Base-by-base conservation (phyloP, 2,797 vertebrate species). In the Sciurus vulgaris region DNA sequence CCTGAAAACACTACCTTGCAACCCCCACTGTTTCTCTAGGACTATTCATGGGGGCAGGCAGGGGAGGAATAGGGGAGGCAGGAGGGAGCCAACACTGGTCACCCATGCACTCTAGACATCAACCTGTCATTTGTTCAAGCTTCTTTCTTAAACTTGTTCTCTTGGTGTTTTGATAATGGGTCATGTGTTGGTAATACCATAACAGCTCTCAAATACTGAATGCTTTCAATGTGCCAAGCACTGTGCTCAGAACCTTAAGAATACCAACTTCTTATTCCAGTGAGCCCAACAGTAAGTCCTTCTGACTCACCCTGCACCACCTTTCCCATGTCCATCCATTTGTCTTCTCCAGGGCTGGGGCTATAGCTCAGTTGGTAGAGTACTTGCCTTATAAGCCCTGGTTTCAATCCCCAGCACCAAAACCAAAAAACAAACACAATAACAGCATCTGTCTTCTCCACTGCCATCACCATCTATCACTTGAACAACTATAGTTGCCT, bases 281-380 rank as follows among this genome's bases (percentile, higher is more conserved):
- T 14, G 26, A 83, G 67, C 30, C 59, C 22, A 49, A 49, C 5
- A 22, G 59, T 20, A 77, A 20, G 51, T 61, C 47, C 44, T 30
- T 17, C 3, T 1, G 4, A 88, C 54, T 35, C 9, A 18, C 47
- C 1, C 24, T 4, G 72, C 3, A 74, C 41, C 5, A 15, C 9
- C 20, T 11, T 11, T 5, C 30, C n/a, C 1, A 1, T 0, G 3
- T 44, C 33, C 26, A 14, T 24, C 49, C 47, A 17, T 17, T 63
- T 26, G 17, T 44, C 49, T 83, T 73, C 15, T 61, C 47, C 38
- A 47, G 38, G 38, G 38, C 38, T 38, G 38, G 38, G 38, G 38
- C 38, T 38, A 38, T 38, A 38, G 38, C 38, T 38, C 38, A 38
- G 38, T 38, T 38, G 38, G 38, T 38, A 38, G 38, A 38, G 38